A percentile compares a stretch with the other conserved stretches of the same genome.
phyloP scores from a whole-genome alignment of 2,113 vertebrate genomes.

The Eulacestoma nigropectus region DNA sequence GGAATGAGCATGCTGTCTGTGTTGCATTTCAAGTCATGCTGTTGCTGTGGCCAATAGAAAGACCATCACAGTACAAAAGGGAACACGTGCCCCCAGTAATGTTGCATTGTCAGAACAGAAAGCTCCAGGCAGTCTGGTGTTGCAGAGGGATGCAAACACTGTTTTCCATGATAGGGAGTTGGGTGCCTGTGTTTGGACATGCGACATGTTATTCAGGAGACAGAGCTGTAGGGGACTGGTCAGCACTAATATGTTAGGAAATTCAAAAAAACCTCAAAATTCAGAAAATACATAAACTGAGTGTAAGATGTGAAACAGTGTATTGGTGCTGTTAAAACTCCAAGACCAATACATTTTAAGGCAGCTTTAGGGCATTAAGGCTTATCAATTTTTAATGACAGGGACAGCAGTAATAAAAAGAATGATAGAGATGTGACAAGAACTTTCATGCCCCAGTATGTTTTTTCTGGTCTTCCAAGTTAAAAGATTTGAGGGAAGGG shows the following conservation, averaged over 20 bases:
- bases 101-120: background rate
- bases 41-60: background rate
- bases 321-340: background rate
- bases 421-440: background rate
- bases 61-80: background rate
- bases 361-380: background rate
- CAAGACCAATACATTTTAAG: background rate
- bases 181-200: background rate
- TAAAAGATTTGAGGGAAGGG: background rate
- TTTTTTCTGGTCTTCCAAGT: background rate
- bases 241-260: background rate
- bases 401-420: background rate
- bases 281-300: background rate
- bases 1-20: background rate
- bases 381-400: background rate
- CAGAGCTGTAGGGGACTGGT: background rate
- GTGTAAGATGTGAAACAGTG: background rate
- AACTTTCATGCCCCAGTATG: background rate
- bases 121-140: background rate
- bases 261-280: background rate
- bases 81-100: background rate
- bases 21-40: background rate
- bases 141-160: background rate
- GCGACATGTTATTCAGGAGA: fast-evolving
- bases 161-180: background rate